These are phyloP conservation scores for Brachionus koreanus DNA, from an alignment of 1,140 invertebrate genomes.

Conservation along the genomic window DNA sequence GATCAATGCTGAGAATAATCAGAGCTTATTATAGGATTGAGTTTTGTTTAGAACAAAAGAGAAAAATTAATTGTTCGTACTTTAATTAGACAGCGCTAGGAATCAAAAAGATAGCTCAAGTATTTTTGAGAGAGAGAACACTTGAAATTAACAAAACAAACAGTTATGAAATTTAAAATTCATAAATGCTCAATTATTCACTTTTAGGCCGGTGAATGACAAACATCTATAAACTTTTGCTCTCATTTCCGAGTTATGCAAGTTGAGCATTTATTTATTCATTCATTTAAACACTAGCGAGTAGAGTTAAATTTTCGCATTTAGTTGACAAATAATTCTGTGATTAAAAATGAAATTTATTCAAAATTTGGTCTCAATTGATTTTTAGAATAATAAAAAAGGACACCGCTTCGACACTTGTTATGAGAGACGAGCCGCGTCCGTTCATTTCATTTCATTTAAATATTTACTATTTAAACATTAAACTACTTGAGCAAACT, in stretches of 20 bases:
- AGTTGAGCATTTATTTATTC: conserved; percentile 1
- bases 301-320: neutral
- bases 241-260: neutral
- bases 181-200: conserved; percentile 31
- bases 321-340: neutral
- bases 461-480: conserved; percentile 22
- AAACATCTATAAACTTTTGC: neutral
- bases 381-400: neutral
- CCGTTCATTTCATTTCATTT: neutral
- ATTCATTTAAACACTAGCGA: neutral
- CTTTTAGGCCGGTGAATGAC: neutral
- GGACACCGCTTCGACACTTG: conserved; percentile 8
- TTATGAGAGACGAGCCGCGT: neutral
- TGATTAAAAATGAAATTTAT: neutral
- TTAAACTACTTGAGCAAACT: neutral
- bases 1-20: conserved; percentile 1
- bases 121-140: conserved; percentile 10
- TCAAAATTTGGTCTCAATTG: conserved; percentile 11
- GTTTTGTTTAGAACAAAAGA: neutral
- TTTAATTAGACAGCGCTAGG: neutral
- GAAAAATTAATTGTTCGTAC: conserved; percentile 26
- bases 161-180: conserved; percentile 11
- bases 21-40: conserved; percentile 13
- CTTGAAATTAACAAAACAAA: conserved; percentile 22
- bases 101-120: conserved; percentile 22